Evolutionary conservation across 1,140 invertebrate species (phyloP), one percentile per base, ranked within the genome.

Genomic region (Holotrichia oblita): DNA sequence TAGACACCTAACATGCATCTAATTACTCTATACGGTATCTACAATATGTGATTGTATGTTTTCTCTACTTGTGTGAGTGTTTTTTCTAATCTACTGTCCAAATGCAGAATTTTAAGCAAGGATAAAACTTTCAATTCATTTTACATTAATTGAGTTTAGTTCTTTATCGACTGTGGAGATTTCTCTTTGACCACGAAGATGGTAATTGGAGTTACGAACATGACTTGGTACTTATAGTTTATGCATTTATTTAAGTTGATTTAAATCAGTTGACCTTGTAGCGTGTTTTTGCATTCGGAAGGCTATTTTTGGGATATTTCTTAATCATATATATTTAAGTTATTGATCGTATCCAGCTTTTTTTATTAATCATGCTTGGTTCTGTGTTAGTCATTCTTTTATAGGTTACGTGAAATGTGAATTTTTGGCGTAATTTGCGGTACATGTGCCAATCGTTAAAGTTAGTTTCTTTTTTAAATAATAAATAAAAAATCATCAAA

Each of bases 91-190:
- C 12, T 55, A 17, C 48, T 17, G 48, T 55, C 10, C 48, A 17
- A 55, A 55, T 55, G 48, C 48, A 55, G 48, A 55, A 55, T 55
- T 55, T 55, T 55, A 55, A 55, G 48, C 48, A 55, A 55, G 48
- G 48, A 55, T 55, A n/a, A 55, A 55, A 55, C 48, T 55, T 55
- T 55, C 48, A 55, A 55, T n/a, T n/a, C 48, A n/a, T 55, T 55
- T 55, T 7, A 55, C 48, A 55, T 55, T 55, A 55, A 55, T 55
- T 55, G 17, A 17, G 48, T 17, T 14, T 17, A 55, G 17, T 55
- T 55, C 48, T 55, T 55, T 55, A 55, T 55, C 48, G 9, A 55
- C 2, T 17, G 48, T 34, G 48, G 17, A 55, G 48, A 55, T 55
- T 55, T 55, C 48, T 55, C 48, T 55, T 55, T 17, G 48, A 2